Percentiles rank a stretch among this genome's conserved stretches.
Conservation (phyloP, 1,140 invertebrate genomes). For the Drosophila novamexicana region DNA sequence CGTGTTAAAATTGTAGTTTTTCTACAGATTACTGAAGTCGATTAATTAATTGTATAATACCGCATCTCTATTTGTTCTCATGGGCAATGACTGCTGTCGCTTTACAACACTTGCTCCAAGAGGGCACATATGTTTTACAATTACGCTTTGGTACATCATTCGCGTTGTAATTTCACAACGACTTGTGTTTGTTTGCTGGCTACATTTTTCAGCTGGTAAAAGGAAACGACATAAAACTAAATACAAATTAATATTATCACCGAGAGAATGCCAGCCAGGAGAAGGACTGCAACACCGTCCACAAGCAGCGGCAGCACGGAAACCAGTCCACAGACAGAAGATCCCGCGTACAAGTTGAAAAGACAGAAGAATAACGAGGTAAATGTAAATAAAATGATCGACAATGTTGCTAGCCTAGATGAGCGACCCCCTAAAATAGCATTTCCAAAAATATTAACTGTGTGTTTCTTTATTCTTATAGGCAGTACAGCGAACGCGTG, state of each 20-base stretch:
- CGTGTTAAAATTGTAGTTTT: slow-evolving; percentile 13
- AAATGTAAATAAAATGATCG: slow-evolving; percentile 40
- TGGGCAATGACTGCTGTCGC: slow-evolving; percentile 20
- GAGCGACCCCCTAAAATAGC: slow-evolving; percentile 57
- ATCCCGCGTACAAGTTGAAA: slow-evolving; percentile 73
- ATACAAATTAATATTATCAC: slow-evolving; percentile 80
- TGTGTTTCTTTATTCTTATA: slow-evolving; percentile 47
- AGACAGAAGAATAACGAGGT: slow-evolving; percentile 83
- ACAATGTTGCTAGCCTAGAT: slow-evolving; percentile 64
- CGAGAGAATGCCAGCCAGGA: slow-evolving; percentile 75
- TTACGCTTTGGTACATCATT: slow-evolving; percentile 62
- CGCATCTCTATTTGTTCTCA: slow-evolving; percentile 42
- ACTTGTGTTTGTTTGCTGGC: slow-evolving; percentile 16
- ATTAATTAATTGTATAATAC: slow-evolving; percentile 56
- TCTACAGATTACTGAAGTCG: slow-evolving; percentile 15
- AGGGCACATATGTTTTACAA: slow-evolving; percentile 59
- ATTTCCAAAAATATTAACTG: slow-evolving; percentile 15
- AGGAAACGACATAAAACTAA: slow-evolving; percentile 37
- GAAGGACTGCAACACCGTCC: slow-evolving; percentile 65
- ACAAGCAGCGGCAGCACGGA: slow-evolving; percentile 42
- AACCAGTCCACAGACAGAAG: slow-evolving; percentile 53
- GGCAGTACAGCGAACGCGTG: slow-evolving; percentile 79
- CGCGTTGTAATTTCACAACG: slow-evolving; percentile 75
- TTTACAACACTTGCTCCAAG: slow-evolving; percentile 52
- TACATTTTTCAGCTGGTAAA: slow-evolving; percentile 38